These are phyloP conservation scores for Drosophila neutralis DNA, from an alignment of 2,888 invertebrate species.

Conservation along the genomic window DNA sequence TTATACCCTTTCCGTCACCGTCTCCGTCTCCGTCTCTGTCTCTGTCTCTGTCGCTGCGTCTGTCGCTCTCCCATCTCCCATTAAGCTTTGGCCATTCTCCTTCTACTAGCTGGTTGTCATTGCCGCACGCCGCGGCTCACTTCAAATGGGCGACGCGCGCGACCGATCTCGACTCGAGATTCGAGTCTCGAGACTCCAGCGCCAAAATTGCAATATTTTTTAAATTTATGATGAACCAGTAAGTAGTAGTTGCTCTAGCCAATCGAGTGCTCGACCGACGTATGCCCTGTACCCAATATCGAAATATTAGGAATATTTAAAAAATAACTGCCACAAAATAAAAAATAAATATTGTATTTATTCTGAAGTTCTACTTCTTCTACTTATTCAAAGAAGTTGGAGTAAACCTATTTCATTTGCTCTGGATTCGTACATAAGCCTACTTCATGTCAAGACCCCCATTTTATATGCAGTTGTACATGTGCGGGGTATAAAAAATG, in stretches of 20 bases:
- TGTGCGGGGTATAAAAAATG: constrained; percentile 60
- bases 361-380: not conserved
- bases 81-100: constrained; percentile 52
- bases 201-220: constrained; percentile 77
- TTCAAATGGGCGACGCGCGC: constrained; percentile 68
- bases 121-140: constrained; percentile 72
- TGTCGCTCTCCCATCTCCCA: constrained; percentile 20
- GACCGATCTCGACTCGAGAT: constrained; percentile 23
- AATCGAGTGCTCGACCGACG: not conserved
- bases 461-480: no score
- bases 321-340: not conserved
- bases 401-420: not conserved
- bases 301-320: not conserved
- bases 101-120: constrained; percentile 58
- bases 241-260: constrained; percentile 13
- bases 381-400: no score
- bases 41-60: not conserved
- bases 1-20: not conserved
- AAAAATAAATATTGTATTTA: not conserved
- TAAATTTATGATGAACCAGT: constrained; percentile 74
- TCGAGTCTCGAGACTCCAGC: constrained; percentile 37
- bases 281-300: constrained; percentile 9
- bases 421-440: not conserved
- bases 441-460: not conserved
- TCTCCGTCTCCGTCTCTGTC: not conserved